phyloP scores from a whole-genome alignment of 2,888 invertebrate genomes.

The Drosophila diplacantha region DNA sequence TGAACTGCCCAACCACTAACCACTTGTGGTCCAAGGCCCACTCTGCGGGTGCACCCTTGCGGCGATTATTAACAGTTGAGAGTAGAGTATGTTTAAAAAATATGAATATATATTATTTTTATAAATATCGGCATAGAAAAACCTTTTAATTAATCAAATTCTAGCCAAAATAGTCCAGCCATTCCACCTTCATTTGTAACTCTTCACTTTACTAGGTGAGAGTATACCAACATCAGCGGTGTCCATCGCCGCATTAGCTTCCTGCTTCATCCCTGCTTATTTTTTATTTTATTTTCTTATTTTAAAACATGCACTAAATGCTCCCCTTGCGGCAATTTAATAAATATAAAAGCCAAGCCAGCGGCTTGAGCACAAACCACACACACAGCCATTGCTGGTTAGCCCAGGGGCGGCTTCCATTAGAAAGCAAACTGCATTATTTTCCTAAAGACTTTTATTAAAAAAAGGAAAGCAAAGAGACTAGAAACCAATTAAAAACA shows the following conservation, averaged over 20 bases:
- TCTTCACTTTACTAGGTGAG: constrained; percentile 15
- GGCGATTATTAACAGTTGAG: not conserved
- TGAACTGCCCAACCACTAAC: constrained; percentile 2
- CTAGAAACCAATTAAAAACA: not conserved
- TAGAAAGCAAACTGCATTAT: not conserved
- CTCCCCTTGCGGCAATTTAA: constrained; percentile 69
- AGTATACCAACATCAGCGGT: constrained; percentile 15
- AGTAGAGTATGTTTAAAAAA: not conserved
- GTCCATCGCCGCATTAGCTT: not conserved
- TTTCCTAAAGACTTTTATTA: not conserved
- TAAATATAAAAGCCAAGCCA: constrained; percentile 64
- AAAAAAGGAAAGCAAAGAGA: not conserved
- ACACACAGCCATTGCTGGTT: constrained; percentile 13
- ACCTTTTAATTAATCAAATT: not conserved
- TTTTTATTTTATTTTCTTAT: constrained; percentile 17
- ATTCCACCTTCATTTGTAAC: not conserved
- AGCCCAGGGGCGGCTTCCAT: constrained; percentile 25
- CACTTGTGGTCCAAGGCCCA: not conserved
- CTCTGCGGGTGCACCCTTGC: not conserved
- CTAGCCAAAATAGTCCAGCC: too few species aligned
- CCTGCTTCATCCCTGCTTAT: not conserved
- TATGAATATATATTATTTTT: too few species aligned
- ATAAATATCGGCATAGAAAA: not conserved
- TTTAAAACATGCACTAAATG: constrained; percentile 69
- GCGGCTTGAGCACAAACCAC: constrained; percentile 36